phyloP scores from a whole-genome alignment of 2,797 vertebrate species.

The Dromococcyx pavoninus region DNA sequence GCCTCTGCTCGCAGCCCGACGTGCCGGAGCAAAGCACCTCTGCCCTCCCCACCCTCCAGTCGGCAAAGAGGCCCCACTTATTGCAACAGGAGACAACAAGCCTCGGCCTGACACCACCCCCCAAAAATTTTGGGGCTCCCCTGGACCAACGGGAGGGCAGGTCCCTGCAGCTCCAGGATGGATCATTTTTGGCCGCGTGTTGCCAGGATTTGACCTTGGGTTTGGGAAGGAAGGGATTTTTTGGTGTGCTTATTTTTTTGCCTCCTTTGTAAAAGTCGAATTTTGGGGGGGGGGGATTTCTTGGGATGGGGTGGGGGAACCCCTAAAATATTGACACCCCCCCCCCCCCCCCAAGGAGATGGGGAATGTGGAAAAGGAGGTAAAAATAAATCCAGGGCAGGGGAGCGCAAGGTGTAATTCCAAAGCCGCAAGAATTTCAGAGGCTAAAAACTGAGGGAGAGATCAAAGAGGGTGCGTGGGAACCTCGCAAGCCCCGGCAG shows the following conservation, averaged over 20 bases:
- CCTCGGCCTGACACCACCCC: neutral
- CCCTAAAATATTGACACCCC: neutral
- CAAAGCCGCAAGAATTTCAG: neutral
- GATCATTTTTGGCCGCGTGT: neutral
- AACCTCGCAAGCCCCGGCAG: neutral
- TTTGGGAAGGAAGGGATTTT: neutral
- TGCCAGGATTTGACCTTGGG: neutral
- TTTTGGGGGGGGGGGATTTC: accelerated
- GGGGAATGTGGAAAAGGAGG: neutral
- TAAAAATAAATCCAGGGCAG: neutral
- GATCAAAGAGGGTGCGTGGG: constrained; percentile 15
- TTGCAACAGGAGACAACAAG: constrained; percentile 1
- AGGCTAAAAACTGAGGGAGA: neutral
- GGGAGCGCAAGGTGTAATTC: neutral
- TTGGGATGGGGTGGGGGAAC: too few species aligned
- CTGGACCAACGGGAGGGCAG: neutral
- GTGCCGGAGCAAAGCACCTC: accelerated
- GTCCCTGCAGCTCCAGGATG: neutral
- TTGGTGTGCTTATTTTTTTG: neutral
- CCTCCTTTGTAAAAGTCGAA: neutral
- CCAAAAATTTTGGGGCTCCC: neutral
- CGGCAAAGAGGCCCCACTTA: neutral
- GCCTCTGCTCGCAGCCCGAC: accelerated
- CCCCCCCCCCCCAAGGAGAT: accelerated
- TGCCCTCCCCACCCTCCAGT: neutral